Evolutionary conservation across 2,113 vertebrate species (phyloP).

Genomic region (Hemibagrus wyckioides): DNA sequence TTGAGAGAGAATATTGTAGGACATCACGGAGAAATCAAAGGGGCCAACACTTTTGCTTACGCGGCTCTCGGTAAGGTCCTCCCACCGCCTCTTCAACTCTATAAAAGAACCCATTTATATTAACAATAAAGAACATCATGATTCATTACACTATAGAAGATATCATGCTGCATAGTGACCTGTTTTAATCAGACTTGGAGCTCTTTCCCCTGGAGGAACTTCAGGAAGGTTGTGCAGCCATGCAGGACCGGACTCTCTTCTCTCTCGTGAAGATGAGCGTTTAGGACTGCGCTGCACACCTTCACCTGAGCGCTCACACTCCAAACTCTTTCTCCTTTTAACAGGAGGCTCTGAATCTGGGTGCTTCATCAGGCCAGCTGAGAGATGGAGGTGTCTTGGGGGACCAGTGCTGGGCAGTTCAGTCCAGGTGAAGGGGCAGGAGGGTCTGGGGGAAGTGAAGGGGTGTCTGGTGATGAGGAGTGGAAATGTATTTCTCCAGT

Average conservation of each 20-base stretch:
- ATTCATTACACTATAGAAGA: not conserved
- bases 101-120: constrained; percentile 29
- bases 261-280: not conserved
- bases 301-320: not conserved
- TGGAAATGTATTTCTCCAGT: constrained; percentile 61
- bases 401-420: constrained; percentile 55
- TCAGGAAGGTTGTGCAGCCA: not conserved
- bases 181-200: not conserved
- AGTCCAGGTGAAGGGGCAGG: constrained; percentile 45
- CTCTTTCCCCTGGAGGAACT: constrained; percentile 7
- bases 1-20: constrained; percentile 96
- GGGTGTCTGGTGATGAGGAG: constrained; percentile 59
- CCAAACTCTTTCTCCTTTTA: constrained; percentile 76
- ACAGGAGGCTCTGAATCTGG: constrained; percentile 72
- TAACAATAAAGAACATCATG: not conserved
- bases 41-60: constrained; percentile 57
- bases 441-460: constrained; percentile 58
- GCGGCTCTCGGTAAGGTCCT: constrained; percentile 71
- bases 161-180: constrained; percentile 7
- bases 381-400: constrained; percentile 69
- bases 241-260: not conserved
- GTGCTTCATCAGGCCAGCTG: constrained; percentile 72
- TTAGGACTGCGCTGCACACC: not conserved
- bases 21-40: constrained; percentile 93
- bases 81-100: constrained; percentile 83